Evolutionary conservation across 2,797 vertebrate species (phyloP).

Genomic region (Onychomys torridus): DNA sequence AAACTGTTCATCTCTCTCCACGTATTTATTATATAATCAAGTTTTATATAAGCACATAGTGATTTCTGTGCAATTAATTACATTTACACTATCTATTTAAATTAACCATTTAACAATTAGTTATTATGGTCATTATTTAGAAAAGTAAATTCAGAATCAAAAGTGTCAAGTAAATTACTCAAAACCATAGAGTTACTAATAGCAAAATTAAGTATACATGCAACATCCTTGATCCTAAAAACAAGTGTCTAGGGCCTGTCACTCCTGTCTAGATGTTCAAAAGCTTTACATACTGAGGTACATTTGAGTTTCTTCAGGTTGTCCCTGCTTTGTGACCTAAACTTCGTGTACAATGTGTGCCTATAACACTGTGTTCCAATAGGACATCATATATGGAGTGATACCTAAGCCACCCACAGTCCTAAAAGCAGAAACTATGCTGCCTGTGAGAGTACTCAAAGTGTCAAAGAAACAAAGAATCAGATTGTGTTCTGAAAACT

Average conservation of each 20-base stretch:
- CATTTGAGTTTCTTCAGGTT: background rate
- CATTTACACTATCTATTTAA: slow-evolving; percentile 1
- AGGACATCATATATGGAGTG: background rate
- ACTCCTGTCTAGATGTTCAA: background rate
- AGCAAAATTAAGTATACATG: background rate
- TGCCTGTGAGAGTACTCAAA: background rate
- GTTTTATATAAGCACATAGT: background rate
- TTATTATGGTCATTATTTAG: background rate
- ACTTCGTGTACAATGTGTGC: background rate
- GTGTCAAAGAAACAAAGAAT: background rate
- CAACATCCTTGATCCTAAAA: background rate
- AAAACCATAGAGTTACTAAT: background rate
- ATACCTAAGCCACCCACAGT: background rate
- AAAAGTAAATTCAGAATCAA: background rate
- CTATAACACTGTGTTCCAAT: background rate
- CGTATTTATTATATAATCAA: background rate
- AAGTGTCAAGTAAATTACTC: background rate
- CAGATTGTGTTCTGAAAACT: background rate
- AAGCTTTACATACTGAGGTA: background rate
- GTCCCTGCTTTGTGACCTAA: background rate
- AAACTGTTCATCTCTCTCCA: background rate
- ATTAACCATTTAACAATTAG: background rate
- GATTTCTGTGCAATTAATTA: background rate
- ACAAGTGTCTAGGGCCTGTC: background rate
- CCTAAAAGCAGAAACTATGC: background rate